Evolutionary conservation across 2,888 invertebrate genomes (phyloP).

Genomic region (Rhimphoctona megacephalus): DNA sequence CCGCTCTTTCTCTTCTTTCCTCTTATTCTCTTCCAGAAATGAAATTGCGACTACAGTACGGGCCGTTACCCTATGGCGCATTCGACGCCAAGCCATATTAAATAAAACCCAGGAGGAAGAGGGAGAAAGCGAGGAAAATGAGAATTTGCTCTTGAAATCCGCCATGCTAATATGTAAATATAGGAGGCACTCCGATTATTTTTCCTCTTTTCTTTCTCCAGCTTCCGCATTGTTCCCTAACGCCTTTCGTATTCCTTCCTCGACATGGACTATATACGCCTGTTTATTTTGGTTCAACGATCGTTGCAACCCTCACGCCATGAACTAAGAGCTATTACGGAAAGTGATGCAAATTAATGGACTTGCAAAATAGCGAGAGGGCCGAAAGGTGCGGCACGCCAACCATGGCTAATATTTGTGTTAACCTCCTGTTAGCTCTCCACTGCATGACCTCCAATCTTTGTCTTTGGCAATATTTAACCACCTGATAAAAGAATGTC

Average conservation of each 20-base stretch:
- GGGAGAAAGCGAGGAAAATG: conserved; percentile 36
- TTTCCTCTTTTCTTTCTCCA: conserved; percentile 3
- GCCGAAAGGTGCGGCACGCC: conserved; percentile 38
- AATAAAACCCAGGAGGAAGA: conserved; percentile 11
- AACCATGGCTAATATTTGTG: conserved; percentile 63
- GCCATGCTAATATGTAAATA: conserved; percentile 37
- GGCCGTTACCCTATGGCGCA: conserved; percentile 27
- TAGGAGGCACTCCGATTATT: conserved; percentile 11
- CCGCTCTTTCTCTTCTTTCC: background rate
- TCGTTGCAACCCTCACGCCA: conserved; percentile 38
- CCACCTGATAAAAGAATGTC: conserved; percentile 42
- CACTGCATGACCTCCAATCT: conserved; percentile 36
- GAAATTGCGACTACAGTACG: conserved; percentile 43
- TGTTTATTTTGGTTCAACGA: conserved; percentile 63
- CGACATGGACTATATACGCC: conserved; percentile 28
- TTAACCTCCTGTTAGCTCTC: conserved; percentile 46
- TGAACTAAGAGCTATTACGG: conserved; percentile 62
- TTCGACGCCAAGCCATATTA: conserved; percentile 39
- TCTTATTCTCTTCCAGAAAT: conserved; percentile 20
- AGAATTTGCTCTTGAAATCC: conserved; percentile 29
- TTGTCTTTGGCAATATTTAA: conserved; percentile 39
- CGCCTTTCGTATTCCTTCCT: conserved; percentile 25
- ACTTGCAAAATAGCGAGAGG: conserved; percentile 65
- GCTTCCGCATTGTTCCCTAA: conserved; percentile 25
- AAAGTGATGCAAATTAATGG: conserved; percentile 69